phyloP scores from a whole-genome alignment of 2,888 invertebrate species.

The Phengaris alcon region DNA sequence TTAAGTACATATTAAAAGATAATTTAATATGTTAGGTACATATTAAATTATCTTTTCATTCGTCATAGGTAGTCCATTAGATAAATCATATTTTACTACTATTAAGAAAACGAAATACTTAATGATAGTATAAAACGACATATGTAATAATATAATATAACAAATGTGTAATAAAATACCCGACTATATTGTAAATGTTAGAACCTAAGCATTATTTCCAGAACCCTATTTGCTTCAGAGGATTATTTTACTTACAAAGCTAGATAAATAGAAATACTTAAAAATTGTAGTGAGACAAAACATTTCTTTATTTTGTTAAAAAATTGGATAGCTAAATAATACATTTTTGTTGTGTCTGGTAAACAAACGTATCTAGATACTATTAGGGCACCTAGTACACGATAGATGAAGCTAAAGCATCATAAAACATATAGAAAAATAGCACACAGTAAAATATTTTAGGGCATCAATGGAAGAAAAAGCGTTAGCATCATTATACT shows the following conservation, averaged over 20 bases:
- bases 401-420: no score
- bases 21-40: no score
- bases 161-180: not conserved
- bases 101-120: not conserved
- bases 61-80: no score
- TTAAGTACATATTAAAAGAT: no score
- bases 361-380: not conserved
- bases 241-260: not conserved
- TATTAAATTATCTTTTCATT: no score
- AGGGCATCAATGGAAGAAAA: slow-evolving; percentile 45
- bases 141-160: no score
- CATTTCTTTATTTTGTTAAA: not conserved
- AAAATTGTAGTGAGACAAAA: not conserved
- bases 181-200: not conserved
- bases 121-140: not conserved
- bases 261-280: no score
- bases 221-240: slow-evolving; percentile 3
- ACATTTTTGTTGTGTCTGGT: not conserved
- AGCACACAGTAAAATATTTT: not conserved
- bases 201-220: not conserved
- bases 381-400: not conserved
- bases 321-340: not conserved
- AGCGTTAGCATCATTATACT: not conserved
- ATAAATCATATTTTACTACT: not conserved
- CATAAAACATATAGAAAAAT: not conserved